A percentile compares a stretch with the other conserved stretches of the same genome.
Evolutionary conservation across 53 echinoderm and acorn worm species (phyloP).

Genomic region (Glandiceps talaboti): DNA sequence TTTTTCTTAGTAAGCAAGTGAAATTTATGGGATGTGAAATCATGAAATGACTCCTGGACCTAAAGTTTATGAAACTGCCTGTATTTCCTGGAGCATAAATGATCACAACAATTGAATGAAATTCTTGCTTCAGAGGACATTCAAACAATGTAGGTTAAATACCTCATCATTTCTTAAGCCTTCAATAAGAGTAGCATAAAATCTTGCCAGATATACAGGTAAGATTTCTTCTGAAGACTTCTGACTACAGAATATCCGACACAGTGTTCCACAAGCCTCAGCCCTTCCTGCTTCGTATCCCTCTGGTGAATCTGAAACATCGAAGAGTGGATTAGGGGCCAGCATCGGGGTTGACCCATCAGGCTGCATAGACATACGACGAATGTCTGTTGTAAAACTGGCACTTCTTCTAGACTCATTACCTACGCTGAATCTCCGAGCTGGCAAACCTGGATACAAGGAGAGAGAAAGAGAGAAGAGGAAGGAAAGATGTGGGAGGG

Average conservation of each 20-base stretch:
- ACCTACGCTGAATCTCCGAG: background rate
- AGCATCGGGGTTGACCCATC: constrained; percentile 15
- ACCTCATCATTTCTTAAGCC: constrained; percentile 76
- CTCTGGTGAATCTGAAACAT: constrained; percentile 50
- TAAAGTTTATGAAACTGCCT: too few species aligned
- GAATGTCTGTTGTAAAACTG: constrained; percentile 11
- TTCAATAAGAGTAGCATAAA: constrained; percentile 70
- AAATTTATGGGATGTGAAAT: too few species aligned
- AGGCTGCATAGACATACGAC: constrained; percentile 6
- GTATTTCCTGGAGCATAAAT: too few species aligned
- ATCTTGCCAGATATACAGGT: constrained; percentile 74
- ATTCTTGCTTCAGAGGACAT: too few species aligned
- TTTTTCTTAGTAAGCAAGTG: too few species aligned
- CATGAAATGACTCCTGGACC: too few species aligned
- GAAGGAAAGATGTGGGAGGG: background rate
- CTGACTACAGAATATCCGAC: constrained; percentile 76
- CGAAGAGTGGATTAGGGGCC: constrained; percentile 34
- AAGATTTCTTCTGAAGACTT: constrained; percentile 78
- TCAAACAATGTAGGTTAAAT: background rate
- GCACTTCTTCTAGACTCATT: background rate
- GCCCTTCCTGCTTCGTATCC: constrained; percentile 92
- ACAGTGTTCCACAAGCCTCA: constrained; percentile 87
- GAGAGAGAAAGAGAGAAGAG: background rate
- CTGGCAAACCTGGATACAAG: background rate
- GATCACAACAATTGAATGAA: too few species aligned